Base-by-base conservation (phyloP, 2,797 vertebrate genomes). In the Acanthiza pusilla region DNA sequence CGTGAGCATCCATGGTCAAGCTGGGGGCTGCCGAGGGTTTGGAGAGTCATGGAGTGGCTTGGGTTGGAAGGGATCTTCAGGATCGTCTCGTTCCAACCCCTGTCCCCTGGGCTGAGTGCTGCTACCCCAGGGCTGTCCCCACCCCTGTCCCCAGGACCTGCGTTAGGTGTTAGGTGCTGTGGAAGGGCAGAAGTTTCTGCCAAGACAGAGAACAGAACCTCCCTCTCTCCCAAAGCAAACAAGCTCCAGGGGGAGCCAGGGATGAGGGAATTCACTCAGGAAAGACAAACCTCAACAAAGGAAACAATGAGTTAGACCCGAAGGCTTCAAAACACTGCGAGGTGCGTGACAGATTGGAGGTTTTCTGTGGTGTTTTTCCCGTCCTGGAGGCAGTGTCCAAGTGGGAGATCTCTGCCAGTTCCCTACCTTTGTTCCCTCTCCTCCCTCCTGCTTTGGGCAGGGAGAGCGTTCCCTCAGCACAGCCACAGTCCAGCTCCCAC, bases 141-240 rank as follows among this genome's bases (percentile, higher is more conserved):
- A 7, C 1, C 11, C 43, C 16, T 8, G 57, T 81, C 32, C 65
- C 70, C 32, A 15, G 38, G 84, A n/a, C 14, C 42, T 0, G 2
- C 4, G 1, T 11, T 4, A 9, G 1, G 2, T 3, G 1, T 10
- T 5, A 8, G 1, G 2, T 0, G 0, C 47, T 4, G 17, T 3
- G 34, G 71, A 34, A 22, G 45, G 21, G 43, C 72, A 63, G 55
- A 25, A 34, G 18, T 3, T 63, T 26, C 66, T 81, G 72, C 79
- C 91, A 63, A 11, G 68, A 53, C 60, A 45, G 38, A 48, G 70
- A 40, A 7, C 29, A 36, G 68, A 72, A 20, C 40, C 45, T 89
- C 26, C 36, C 62, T 72, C 63, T 18, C 30, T 80, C 54, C 23
- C 30, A 22, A 11, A 60, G 78, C 67, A 77, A 95, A 71, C 30